Conservation (phyloP, 2,797 vertebrate genomes). For the Coracias cyanogaster region DNA sequence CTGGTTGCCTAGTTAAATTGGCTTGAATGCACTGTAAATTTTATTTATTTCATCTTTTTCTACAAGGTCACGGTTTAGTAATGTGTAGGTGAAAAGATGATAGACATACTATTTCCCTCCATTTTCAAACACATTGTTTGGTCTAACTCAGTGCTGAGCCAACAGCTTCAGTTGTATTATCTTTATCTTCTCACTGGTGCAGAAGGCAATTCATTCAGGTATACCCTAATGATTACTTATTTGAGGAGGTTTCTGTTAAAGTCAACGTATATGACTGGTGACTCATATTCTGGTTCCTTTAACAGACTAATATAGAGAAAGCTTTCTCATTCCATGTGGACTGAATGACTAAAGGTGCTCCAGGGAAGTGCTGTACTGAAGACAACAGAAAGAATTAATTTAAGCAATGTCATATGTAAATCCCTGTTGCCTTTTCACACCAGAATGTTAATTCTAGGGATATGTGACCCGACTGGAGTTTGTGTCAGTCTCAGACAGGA, state of each 20-base stretch:
- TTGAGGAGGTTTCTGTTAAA: constrained; percentile 59
- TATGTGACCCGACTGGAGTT: constrained; percentile 40
- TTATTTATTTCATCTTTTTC: neutral
- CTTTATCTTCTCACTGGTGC: constrained; percentile 50
- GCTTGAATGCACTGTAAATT: constrained; percentile 30
- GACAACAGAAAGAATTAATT: constrained; percentile 70
- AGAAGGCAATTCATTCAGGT: constrained; percentile 41
- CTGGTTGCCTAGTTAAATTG: constrained; percentile 29
- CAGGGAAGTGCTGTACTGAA: constrained; percentile 55
- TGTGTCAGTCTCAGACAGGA: constrained; percentile 34
- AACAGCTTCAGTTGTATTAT: constrained; percentile 45
- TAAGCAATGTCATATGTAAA: constrained; percentile 61
- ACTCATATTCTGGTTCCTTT: constrained; percentile 55
- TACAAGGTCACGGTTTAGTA: neutral
- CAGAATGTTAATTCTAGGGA: constrained; percentile 65
- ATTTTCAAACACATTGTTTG: neutral
- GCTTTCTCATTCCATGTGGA: constrained; percentile 26
- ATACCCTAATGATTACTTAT: constrained; percentile 14
- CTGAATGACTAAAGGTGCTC: constrained; percentile 65
- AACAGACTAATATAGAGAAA: constrained; percentile 61
- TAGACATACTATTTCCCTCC: neutral
- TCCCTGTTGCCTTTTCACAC: constrained; percentile 43
- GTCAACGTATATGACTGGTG: constrained; percentile 23
- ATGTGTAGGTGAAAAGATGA: neutral
- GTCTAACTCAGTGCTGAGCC: neutral